Percentiles rank a stretch among this genome's conserved stretches.
These are phyloP conservation scores for Drosophila rufa DNA, from an alignment of 1,140 invertebrate species.

Conservation along the genomic window DNA sequence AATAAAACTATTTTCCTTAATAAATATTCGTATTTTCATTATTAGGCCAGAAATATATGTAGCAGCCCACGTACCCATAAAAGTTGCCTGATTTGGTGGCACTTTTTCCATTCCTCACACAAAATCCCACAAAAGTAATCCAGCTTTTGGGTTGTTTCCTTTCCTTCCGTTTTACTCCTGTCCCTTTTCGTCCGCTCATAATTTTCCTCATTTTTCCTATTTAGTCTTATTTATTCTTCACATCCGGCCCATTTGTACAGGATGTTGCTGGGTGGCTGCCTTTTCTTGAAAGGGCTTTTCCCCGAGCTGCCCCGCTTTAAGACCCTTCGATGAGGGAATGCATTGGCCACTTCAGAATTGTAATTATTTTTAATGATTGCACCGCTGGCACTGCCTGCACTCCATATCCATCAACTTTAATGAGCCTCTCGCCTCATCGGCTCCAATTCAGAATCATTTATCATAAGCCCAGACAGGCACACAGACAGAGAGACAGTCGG, in stretches of 20 bases:
- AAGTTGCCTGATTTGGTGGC: slow-evolving; percentile 35
- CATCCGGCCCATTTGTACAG: slow-evolving; percentile 68
- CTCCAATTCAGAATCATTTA: slow-evolving; percentile 32
- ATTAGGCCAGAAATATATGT: too few species aligned
- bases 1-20: too few species aligned
- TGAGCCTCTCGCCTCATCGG: slow-evolving; percentile 35
- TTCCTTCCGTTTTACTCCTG: slow-evolving; percentile 6
- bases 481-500: not conserved
- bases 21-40: too few species aligned
- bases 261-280: slow-evolving; percentile 51
- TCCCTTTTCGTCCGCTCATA: slow-evolving; percentile 28
- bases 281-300: slow-evolving; percentile 1
- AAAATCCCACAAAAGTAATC: slow-evolving; percentile 19
- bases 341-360: slow-evolving; percentile 26
- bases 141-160: slow-evolving; percentile 18
- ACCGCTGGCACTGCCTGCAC: slow-evolving; percentile 12
- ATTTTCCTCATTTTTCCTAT: slow-evolving; percentile 67
- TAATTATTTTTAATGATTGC: slow-evolving; percentile 49
- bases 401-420: slow-evolving; percentile 25
- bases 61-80: too few species aligned
- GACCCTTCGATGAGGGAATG: slow-evolving; percentile 20
- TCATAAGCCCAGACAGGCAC: slow-evolving; percentile 17
- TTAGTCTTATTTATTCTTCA: slow-evolving; percentile 66
- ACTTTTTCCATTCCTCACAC: not conserved
- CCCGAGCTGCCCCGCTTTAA: slow-evolving; percentile 25